Evolutionary conservation across 2,888 invertebrate genomes (phyloP), one percentile per base, ranked within the genome.

Genomic region (Idaea aversata): DNA sequence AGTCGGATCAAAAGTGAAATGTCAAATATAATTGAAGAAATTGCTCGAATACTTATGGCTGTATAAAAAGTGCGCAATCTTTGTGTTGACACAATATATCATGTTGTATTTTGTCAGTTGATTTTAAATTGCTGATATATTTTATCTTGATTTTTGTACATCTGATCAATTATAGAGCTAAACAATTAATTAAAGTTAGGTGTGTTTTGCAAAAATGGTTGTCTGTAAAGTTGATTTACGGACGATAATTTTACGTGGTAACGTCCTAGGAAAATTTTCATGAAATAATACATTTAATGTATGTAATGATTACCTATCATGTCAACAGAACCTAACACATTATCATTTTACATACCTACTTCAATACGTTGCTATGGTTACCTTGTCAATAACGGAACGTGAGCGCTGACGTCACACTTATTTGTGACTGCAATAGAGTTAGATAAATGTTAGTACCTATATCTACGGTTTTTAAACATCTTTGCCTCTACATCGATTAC

Each of bases 11-110:
- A 13, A 65, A 76, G 70, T 76, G 67, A 80, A 82, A 82, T 80
- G 80, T 77, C 79, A 80, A 73, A 80, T 72, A 69, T 80, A 82
- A 82, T 81, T 79, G 73, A 75, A 70, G 69, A 70, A 79, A 81
- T 81, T 80, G 74, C 10, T 73, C 72, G 65, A 72, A 75, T 75
- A 79, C 72, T 72, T 74, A 76, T 70, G 64, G 34, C 66, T 61
- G 64, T 69, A 70, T 74, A 73, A 73, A 72, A 75, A 70, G 68
- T 76, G 72, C 66, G 35, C 68, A 69, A 71, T 71, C 67, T 66
- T 66, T 71, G 70, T 72, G 73, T 77, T 79, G 78, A 76, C 75
- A 77, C 71, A 77, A 73, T 80, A 77, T 78, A 79, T 79, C 75
- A 76, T 68, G 65, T 74, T 69, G 71, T 72, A 68, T 59, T 72